A percentile compares a stretch with the other conserved stretches of the same genome.
Evolutionary conservation across 2,797 vertebrate genomes (phyloP).

Genomic region (Sebastes trivittatus): DNA sequence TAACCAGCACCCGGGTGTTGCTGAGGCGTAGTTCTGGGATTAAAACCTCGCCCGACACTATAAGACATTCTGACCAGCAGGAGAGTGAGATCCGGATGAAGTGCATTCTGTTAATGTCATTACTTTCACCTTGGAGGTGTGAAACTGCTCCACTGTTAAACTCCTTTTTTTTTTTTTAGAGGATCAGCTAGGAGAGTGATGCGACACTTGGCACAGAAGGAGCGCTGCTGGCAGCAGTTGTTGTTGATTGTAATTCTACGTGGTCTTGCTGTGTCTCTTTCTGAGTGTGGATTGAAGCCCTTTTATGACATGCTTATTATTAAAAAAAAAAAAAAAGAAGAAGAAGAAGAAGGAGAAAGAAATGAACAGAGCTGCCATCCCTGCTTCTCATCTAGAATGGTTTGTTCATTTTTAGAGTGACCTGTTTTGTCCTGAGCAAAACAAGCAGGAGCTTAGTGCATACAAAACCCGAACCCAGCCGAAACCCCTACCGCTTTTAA

Average conservation of each 20-base stretch:
- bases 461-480: slow-evolving; percentile 54
- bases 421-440: slow-evolving; percentile 81
- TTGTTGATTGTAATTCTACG: slow-evolving; percentile 75
- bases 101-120: slow-evolving; percentile 64
- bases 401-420: slow-evolving; percentile 62
- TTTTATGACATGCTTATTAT: slow-evolving; percentile 73
- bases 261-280: slow-evolving; percentile 64
- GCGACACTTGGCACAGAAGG: slow-evolving; percentile 70
- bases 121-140: slow-evolving; percentile 72
- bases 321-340: not conserved
- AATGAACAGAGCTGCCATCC: slow-evolving; percentile 73
- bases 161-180: slow-evolving; percentile 46
- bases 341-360: not conserved
- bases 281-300: slow-evolving; percentile 74
- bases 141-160: slow-evolving; percentile 57
- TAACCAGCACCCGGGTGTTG: slow-evolving; percentile 48
- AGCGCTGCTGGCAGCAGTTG: slow-evolving; percentile 71
- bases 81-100: slow-evolving; percentile 61
- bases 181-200: slow-evolving; percentile 43
- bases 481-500: slow-evolving; percentile 33
- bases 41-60: slow-evolving; percentile 45
- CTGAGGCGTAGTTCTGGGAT: slow-evolving; percentile 47
- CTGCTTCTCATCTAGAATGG: slow-evolving; percentile 41
- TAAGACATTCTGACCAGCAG: slow-evolving; percentile 57
- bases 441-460: slow-evolving; percentile 79